phyloP scores from a whole-genome alignment of 2,888 invertebrate genomes.

The Eudasyphora cyanicolor region DNA sequence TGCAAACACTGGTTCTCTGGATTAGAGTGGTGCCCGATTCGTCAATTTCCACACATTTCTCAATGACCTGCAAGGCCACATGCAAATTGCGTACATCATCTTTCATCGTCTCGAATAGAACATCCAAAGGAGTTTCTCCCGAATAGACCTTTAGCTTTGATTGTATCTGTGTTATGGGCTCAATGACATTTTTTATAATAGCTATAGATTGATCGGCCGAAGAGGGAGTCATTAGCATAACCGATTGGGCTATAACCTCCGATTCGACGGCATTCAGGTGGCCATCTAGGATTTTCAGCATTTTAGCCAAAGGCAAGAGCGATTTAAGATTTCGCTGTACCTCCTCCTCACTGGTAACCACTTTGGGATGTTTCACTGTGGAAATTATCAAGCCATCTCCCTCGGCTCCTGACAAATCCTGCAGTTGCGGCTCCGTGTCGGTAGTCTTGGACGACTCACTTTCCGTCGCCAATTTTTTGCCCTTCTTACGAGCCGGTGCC shows the following conservation, averaged over 20 bases:
- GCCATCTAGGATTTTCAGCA: slow-evolving; percentile 81
- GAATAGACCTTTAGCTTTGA: slow-evolving; percentile 82
- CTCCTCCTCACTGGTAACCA: slow-evolving; percentile 81
- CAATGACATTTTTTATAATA: slow-evolving; percentile 83
- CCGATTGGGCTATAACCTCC: slow-evolving; percentile 84
- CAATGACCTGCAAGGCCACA: slow-evolving; percentile 84
- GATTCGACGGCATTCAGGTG: slow-evolving; percentile 84
- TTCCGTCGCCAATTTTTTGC: slow-evolving; percentile 78
- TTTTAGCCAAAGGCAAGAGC: slow-evolving; percentile 78
- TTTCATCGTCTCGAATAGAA: slow-evolving; percentile 82
- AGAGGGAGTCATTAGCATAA: slow-evolving; percentile 85
- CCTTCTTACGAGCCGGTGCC: slow-evolving; percentile 76
- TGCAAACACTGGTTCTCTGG: slow-evolving; percentile 85
- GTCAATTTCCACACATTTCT: slow-evolving; percentile 86
- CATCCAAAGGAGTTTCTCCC: slow-evolving; percentile 78
- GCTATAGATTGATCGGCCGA: slow-evolving; percentile 85
- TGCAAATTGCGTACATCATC: slow-evolving; percentile 84
- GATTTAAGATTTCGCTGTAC: slow-evolving; percentile 80
- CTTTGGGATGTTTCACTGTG: slow-evolving; percentile 69
- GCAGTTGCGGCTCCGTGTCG: slow-evolving; percentile 76
- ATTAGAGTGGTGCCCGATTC: slow-evolving; percentile 85
- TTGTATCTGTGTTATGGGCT: slow-evolving; percentile 84
- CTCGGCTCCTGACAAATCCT: slow-evolving; percentile 82
- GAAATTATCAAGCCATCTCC: slow-evolving; percentile 81
- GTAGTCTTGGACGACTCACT: slow-evolving; percentile 78